phyloP scores from a whole-genome alignment of 2,113 vertebrate genomes.

The Sander lucioperca region DNA sequence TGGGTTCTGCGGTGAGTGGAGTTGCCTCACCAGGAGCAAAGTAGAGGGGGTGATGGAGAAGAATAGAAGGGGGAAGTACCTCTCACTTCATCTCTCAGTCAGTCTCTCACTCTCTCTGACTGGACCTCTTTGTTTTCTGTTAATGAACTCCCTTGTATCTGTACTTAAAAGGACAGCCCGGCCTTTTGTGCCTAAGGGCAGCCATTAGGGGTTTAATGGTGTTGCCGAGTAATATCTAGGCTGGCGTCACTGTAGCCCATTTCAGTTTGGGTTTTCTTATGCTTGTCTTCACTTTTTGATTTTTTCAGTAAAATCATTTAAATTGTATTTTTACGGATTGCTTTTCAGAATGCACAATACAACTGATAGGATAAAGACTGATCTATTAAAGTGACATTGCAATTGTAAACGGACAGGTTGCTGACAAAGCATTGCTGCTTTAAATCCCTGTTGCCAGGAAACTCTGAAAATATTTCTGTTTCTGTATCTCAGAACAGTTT shows the following conservation, averaged over 20 bases:
- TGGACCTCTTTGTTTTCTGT: constrained; percentile 85
- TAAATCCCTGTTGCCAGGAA: constrained; percentile 11
- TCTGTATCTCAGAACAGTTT: constrained; percentile 9
- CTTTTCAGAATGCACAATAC: background rate
- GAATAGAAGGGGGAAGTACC: constrained; percentile 55
- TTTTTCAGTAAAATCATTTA: background rate
- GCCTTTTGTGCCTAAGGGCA: constrained; percentile 76
- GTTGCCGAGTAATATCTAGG: constrained; percentile 83
- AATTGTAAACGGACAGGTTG: background rate
- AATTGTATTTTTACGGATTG: background rate
- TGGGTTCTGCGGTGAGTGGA: constrained; percentile 77
- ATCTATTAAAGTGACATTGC: no score
- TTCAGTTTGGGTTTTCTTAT: constrained; percentile 42
- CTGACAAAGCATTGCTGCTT: constrained; percentile 3
- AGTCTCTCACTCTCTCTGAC: constrained; percentile 72
- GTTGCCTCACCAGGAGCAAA: constrained; percentile 58
- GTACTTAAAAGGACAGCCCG: constrained; percentile 81
- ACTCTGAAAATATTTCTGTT: constrained; percentile 1
- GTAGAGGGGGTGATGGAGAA: constrained; percentile 34
- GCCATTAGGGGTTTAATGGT: constrained; percentile 82
- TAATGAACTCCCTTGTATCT: constrained; percentile 86
- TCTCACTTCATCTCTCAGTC: constrained; percentile 63
- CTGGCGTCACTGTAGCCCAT: constrained; percentile 66
- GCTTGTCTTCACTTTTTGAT: background rate
- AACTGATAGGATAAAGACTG: background rate